Evolutionary conservation across 2,113 vertebrate species (phyloP), one percentile per base, ranked within the genome.

Genomic region (Climacteris rufus): DNA sequence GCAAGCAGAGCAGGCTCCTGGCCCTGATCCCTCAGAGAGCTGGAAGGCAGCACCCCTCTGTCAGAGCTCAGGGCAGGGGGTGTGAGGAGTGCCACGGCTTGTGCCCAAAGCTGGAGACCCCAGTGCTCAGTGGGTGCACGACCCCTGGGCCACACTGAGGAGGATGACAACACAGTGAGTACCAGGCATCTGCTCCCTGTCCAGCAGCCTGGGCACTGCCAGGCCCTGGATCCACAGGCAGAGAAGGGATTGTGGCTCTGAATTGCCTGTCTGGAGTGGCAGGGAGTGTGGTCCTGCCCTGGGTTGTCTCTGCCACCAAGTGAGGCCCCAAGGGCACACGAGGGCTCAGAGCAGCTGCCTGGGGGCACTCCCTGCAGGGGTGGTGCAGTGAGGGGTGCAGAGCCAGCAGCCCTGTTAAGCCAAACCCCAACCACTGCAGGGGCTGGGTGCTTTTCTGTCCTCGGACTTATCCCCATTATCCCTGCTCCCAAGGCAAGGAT

Each of bases 321-420:
- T 3, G 11, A 56, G 22, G 30, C 33, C 23, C 16, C 4, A 6
- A 15, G 54, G 56, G 37, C 66, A 42, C 8, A 1, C 0, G 5
- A 33, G 63, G 64, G 44, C 33, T 72, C 53, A 15, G 59, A 44
- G 59, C 7, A 3, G 31, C 42, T 64, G 75, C 65, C 0, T 15
- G 56, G 54, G 44, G 15, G 66, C 40, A 27, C 24, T 49, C 7
- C 35, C 53, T 8, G 9, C 39, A 30, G 44, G 23, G 39, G n/a
- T 37, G 49, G 47, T 35, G 20, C 74, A 21, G 66, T n/a, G n/a
- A 2, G 3, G 40, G 50, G 39, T 39, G 22, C 49, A 24, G 75
- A 50, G 35, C 31, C 20, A n/a, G 50, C 24, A 52, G 57, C 30
- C 30, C 56, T 25, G 7, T 27, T 1, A 6, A 89, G 40, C 15